Evolutionary conservation across 2,888 invertebrate species (phyloP), one percentile per base, ranked within the genome.

Genomic region (Netelia melanura): DNA sequence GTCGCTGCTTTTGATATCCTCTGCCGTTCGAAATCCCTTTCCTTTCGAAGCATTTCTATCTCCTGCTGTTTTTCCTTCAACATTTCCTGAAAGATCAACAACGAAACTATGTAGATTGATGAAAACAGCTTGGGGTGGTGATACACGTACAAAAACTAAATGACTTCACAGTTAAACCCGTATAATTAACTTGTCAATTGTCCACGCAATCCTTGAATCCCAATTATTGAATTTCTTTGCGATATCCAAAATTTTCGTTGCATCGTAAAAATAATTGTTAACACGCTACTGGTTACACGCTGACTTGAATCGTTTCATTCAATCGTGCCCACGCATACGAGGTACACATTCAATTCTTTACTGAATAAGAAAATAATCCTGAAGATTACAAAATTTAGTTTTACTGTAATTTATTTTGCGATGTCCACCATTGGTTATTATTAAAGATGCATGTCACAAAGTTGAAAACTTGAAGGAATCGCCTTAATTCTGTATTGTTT

Each of bases 51-150:
- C 91, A 98, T 97, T 92, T 99, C 98, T 91, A 99, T 96, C 92
- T 99, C 98, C 88, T 97, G 97, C 91, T 99, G 98, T 93, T 99
- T 99, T 94, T 99, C 99, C 92, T 97, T 97, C 83, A 99, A 94
- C 48, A 98, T 95, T 93, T 98, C 98, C 98, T 99, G 94, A 81
- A 94, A 92, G 84, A 10, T 30, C n/a, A 78, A 17, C 6, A 11
- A 62, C 62, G 8, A 3, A 8, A 30, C n/a, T 3, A 44, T 38
- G 54, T 14, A 43, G 30, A 48, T 71, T n/a, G 3, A 8, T 10
- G 11, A 17, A 65, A 25, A 68, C 48, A 68, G 11, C 43, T n/a
- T 10, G 17, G n/a, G 2, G 5, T 10, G 17, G 10, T 9, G n/a
- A 23, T 8, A 52, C n/a, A 54, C 23, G 8, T 5, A 30, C 30